Evolutionary conservation across 23 tunicate genomes (phyloP).

Genomic region (Halocynthia aurantium): DNA sequence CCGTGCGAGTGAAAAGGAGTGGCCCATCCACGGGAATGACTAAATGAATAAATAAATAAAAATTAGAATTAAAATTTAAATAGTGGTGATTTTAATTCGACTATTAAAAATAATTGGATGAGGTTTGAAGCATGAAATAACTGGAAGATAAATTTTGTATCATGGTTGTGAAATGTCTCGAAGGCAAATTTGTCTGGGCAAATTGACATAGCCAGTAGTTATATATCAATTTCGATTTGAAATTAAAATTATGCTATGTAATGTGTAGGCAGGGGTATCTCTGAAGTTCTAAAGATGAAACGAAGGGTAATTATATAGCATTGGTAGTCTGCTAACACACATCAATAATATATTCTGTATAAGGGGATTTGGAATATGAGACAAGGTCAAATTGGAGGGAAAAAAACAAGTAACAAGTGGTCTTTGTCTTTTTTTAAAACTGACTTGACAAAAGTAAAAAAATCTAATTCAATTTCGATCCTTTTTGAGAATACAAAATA

Average conservation of each 20-base stretch:
- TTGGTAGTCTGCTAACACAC: not conserved
- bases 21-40: conserved; percentile 58
- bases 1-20: conserved; percentile 35
- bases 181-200: not conserved
- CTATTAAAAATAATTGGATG: not conserved
- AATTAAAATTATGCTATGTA: no score
- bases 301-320: no score
- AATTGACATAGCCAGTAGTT: not conserved
- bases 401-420: not conserved
- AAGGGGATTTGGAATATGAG: not conserved
- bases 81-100: not conserved
- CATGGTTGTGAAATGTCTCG: no score
- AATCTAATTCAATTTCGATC: not conserved
- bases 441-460: not conserved
- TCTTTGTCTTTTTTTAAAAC: no score
- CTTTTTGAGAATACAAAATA: not conserved
- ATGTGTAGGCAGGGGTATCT: no score
- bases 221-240: no score
- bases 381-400: not conserved
- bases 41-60: conserved; percentile 1
- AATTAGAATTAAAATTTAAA: not conserved
- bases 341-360: not conserved
- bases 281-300: no score
- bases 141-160: no score
- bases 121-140: not conserved